phyloP scores from a whole-genome alignment of 2,797 vertebrate species.

The Gymnoscopelus microlampas region DNA sequence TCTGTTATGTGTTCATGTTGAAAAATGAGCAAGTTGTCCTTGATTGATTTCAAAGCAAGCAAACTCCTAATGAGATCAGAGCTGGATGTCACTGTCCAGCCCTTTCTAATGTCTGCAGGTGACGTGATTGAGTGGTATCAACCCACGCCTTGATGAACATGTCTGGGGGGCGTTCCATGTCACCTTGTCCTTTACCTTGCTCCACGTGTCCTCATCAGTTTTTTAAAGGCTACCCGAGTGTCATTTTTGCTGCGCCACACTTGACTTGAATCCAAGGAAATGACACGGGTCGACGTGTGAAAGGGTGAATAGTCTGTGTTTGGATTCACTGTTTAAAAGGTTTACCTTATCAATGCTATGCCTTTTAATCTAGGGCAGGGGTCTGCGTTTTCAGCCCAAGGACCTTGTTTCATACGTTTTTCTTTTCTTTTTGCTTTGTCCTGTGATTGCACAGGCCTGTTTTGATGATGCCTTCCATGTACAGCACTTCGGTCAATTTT shows the following conservation, averaged over 20 bases:
- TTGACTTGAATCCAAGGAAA: constrained; percentile 76
- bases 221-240: constrained; percentile 78
- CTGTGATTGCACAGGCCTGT: too few relatives aligned
- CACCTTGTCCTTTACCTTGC: constrained; percentile 60
- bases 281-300: constrained; percentile 30
- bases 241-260: constrained; percentile 76
- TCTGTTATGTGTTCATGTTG: too few relatives aligned
- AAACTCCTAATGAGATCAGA: constrained; percentile 48
- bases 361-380: too few relatives aligned
- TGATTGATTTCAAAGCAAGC: constrained; percentile 43
- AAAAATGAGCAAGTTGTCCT: constrained; percentile 6
- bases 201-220: constrained; percentile 74
- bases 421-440: too few relatives aligned
- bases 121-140: constrained; percentile 66
- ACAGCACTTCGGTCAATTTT: too few relatives aligned
- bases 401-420: too few relatives aligned
- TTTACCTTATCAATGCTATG: too few relatives aligned
- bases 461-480: too few relatives aligned
- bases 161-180: constrained; percentile 56
- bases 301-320: too few relatives aligned
- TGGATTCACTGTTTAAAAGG: too few relatives aligned
- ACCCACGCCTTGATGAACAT: constrained; percentile 71
- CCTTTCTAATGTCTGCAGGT: constrained; percentile 31
- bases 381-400: too few relatives aligned
- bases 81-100: constrained; percentile 54